Base-by-base conservation (phyloP, 2,888 invertebrate genomes). In the Petrolisthes manimaculis region DNA sequence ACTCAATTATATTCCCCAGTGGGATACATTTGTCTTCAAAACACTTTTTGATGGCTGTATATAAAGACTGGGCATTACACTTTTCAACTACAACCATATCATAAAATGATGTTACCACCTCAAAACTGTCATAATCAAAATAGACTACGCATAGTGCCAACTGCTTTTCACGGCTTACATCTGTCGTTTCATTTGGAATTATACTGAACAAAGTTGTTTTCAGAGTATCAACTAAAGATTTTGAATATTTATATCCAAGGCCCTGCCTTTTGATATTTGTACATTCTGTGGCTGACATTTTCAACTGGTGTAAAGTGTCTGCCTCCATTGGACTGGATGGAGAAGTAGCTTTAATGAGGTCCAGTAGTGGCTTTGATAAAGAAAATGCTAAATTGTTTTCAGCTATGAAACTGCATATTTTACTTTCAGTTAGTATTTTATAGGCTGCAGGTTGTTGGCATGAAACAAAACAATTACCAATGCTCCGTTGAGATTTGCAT, bases 141-240 rank as follows among this genome's bases (percentile, higher is more conserved):
- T 85, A 77, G n/a, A 85, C 85, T 67, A 79, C 85, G 78, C 85
- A 85, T n/a, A 54, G 5, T 61, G 85, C 85, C 37, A 85, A 69
- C 53, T 85, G 85, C 37, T 85, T 84, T 37, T 85, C 85, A 55
- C 77, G 4, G 37, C 84, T 56, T 4, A 78, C 78, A 56, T 84
- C 77, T 18, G 78, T 84, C 12, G 77, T 55, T 69, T 55, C 56
- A 53, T 84, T n/a, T 54, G 81, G 37, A 75, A 84, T 84, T 21
- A 55, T 55, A 8, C 54, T 84, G n/a, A 55, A 84, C 12, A 37
- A 18, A 12, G 54, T 55, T 75, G 21, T 51, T 51, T 83, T 81
- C 21, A 81, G 81, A 67, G 21, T n/a, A 14, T 81, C 61, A 71
- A 56, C 24, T n/a, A 81, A 37, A 6, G n/a, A 8, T 81, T 21